Evolutionary conservation across 2,113 vertebrate genomes (phyloP).

Genomic region (Panthera leo): DNA sequence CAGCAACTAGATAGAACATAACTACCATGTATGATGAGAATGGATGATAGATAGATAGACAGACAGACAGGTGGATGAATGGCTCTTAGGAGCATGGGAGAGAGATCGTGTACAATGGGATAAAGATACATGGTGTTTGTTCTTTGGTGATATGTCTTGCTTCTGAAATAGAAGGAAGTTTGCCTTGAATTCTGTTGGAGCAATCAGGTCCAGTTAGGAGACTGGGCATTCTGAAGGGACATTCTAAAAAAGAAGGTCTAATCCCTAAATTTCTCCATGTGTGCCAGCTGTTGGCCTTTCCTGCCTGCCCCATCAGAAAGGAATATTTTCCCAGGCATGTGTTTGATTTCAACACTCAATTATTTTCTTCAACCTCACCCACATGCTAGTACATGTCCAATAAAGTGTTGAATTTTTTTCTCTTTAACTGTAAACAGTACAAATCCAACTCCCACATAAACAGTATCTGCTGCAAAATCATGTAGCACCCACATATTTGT

Average conservation of each 20-base stretch:
- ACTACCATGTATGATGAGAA: not conserved
- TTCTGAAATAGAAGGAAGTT: not conserved
- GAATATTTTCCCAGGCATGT: conserved; percentile 72
- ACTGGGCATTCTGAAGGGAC: not conserved
- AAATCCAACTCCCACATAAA: conserved; percentile 69
- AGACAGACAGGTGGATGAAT: not conserved
- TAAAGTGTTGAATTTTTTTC: conserved; percentile 77
- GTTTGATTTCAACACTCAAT: conserved; percentile 78
- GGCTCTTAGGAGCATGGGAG: not conserved
- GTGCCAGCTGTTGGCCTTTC: conserved; percentile 52
- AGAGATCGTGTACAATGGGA: not conserved
- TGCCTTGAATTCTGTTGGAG: not conserved
- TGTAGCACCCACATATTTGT: conserved; percentile 70
- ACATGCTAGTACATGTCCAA: conserved; percentile 71
- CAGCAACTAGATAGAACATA: not conserved
- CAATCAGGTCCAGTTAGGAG: not conserved
- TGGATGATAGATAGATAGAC: not conserved
- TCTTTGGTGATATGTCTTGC: not conserved
- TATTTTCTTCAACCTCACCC: conserved; percentile 75
- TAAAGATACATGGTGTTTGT: not conserved
- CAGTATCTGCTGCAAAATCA: conserved; percentile 71
- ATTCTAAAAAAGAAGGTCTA: not conserved
- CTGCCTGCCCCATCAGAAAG: conserved; percentile 51
- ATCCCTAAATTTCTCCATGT: not conserved
- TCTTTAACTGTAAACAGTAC: conserved; percentile 73